These are phyloP conservation scores for Leucania comma DNA, from an alignment of 2,888 invertebrate species.

Conservation along the genomic window DNA sequence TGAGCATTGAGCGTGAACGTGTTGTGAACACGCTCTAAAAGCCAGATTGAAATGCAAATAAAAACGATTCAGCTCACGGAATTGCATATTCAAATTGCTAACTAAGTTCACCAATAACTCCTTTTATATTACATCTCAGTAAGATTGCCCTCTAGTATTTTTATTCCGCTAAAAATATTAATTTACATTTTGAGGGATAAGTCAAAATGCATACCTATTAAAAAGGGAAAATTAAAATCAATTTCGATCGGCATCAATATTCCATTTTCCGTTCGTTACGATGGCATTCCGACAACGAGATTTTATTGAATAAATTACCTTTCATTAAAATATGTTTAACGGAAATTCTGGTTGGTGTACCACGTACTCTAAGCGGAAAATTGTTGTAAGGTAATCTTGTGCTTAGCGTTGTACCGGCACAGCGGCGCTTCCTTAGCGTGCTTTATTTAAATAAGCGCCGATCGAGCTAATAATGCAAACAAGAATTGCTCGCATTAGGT, in stretches of 20 bases:
- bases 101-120: conserved; percentile 53
- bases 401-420: conserved; percentile 30
- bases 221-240: conserved; percentile 79
- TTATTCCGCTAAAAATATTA: conserved; percentile 35
- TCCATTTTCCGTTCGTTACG: conserved; percentile 83
- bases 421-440: conserved; percentile 24
- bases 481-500: conserved; percentile 52
- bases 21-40: conserved; percentile 52
- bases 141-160: conserved; percentile 38
- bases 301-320: conserved; percentile 88
- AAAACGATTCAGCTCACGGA: conserved; percentile 53
- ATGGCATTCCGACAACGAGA: conserved; percentile 82
- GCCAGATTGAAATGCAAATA: conserved; percentile 64
- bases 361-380: conserved; percentile 51
- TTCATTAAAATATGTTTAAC: conserved; percentile 83
- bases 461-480: conserved; percentile 57
- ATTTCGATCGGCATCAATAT: conserved; percentile 83
- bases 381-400: conserved; percentile 54
- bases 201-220: conserved; percentile 70
- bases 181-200: conserved; percentile 62
- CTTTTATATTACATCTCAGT: conserved; percentile 31
- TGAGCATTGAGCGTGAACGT: conserved; percentile 40
- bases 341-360: conserved; percentile 57
- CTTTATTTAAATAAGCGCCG: conserved; percentile 39
- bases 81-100: conserved; percentile 64